A percentile compares a stretch with the other conserved stretches of the same genome.
These are phyloP conservation scores for Acanthaster planci DNA, from an alignment of 35 echinoderm and acorn worm species.

Conservation along the genomic window DNA sequence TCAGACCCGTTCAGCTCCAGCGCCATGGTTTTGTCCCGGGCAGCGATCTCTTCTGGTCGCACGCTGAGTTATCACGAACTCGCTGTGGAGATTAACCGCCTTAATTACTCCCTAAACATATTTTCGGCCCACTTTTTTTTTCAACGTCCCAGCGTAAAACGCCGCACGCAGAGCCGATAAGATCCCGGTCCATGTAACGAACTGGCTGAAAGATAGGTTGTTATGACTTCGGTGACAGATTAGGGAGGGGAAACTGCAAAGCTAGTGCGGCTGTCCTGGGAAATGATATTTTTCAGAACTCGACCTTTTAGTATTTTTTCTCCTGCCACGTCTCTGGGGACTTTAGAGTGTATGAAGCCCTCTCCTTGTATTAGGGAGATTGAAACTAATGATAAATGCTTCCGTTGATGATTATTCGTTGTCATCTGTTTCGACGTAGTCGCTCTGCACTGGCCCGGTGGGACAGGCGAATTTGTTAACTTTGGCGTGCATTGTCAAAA, in stretches of 20 bases:
- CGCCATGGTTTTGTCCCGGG: too few relatives aligned
- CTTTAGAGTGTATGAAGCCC: background rate
- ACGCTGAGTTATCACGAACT: background rate
- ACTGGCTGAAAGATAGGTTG: background rate
- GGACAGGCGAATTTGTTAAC: too few relatives aligned
- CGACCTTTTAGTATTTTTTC: too few relatives aligned
- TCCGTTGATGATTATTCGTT: background rate
- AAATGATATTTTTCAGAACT: too few relatives aligned
- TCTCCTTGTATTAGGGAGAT: background rate
- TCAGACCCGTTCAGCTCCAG: background rate
- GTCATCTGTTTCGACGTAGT: too few relatives aligned
- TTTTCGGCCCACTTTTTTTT: conserved; percentile 39
- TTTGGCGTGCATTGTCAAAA: too few relatives aligned
- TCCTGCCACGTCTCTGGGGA: background rate
- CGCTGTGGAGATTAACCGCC: background rate
- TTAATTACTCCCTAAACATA: conserved; percentile 42
- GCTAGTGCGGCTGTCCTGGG: too few relatives aligned
- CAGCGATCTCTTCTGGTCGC: background rate
- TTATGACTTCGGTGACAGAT: conserved; percentile 21
- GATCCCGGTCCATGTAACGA: too few relatives aligned
- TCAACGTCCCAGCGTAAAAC: background rate
- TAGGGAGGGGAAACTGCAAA: background rate
- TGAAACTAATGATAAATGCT: background rate
- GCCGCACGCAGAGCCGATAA: too few relatives aligned
- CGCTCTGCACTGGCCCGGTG: too few relatives aligned